Base-by-base conservation (phyloP, 2,113 vertebrate genomes). In the Piliocolobus tephrosceles region DNA sequence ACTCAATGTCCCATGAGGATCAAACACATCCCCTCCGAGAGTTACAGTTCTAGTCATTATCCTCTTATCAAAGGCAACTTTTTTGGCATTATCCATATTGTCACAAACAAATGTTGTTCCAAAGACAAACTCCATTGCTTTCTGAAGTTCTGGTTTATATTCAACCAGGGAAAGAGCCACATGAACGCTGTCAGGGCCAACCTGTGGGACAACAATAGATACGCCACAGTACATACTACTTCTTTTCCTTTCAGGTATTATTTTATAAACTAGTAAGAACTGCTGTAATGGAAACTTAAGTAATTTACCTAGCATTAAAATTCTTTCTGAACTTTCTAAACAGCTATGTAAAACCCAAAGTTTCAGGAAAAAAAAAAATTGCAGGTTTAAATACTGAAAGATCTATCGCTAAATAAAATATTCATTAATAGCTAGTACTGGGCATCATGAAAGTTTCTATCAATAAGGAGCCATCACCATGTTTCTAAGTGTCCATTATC, bases 121-220 rank as follows among this genome's bases (percentile, higher is more conserved):
- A 96, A 99, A 99, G 45, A 99, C 99, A 92, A 99, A 99, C 98
- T 99, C 99, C 99, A 99, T 99, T 93, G 99, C 99, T 98, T 99
- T 99, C n/a, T 99, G 99, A 89, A 99, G 97, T 96, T 99, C 99
- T 20, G 98, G 84, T 23, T 99, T 98, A 17, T 99, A 99, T 2
- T 91, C 98, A 95, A 99, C 99, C 84, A 99, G 96, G 12, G 98
- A 99, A 98, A 99, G 98, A 92, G 99, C 99, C 27, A 99, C 97
- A 98, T 99, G 93, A n/a, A 99, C 98, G 13, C 99, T 99, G 91
- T 95, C 88, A 47, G 7, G 79, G 57, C 99, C 99, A 83, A 99
- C 99, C 99, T 99, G 96, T 72, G 18, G 38, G 30, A 55, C 61
- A 76, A 78, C 4, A 96, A 92, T 8, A 94, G 6, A 64, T 73